Evolutionary conservation across 2,888 invertebrate genomes (phyloP), one percentile per base, ranked within the genome.

Genomic region (Bedellia somnulentella): DNA sequence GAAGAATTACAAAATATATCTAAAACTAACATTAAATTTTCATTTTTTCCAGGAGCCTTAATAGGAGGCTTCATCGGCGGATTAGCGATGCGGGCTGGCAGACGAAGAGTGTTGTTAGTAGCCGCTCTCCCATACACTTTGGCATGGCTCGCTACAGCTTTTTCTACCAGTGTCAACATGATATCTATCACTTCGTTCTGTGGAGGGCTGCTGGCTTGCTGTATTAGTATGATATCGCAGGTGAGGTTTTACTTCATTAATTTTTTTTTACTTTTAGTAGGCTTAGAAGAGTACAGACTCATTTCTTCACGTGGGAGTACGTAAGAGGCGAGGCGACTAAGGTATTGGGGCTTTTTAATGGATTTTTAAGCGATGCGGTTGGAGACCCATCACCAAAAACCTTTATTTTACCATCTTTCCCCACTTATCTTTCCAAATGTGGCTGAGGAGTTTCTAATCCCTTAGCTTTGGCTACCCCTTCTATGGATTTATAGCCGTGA

Each of bases 61-160:
- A 81, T 89, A 40, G 91, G 90, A 11, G 89, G 88, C 5, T 83
- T 88, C 37, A 66, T 88, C 22, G 89, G 88, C 1, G 89, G 89
- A n/a, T 75, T 86, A 46, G 83, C 87, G 34, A 86, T 89, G 78
- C 80, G 85, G 15, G 79, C 85, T 43, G 90, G 90, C 18, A 70
- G 91, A 11, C 78, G 86, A 28, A 73, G 81, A 21, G 82, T 88
- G 6, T 67, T 89, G 8, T 71, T 88, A 11, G 75, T 80, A 5
- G 81, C 85, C 3, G 85, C 87, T 1, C 61, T 86, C 16, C 89
- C 89, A 0, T 80, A 88, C 52, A 83, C 87, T 2, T 73, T 83
- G 28, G 85, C 88, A 12, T 93, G 92, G 91, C 66, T 89, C 24
- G 75, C 86, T 23, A 90, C 92, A 1, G 83, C 86, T 1, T 79